Evolutionary conservation across 2,888 invertebrate genomes (phyloP), one percentile per base, ranked within the genome.

Genomic region (Netelia inedita): DNA sequence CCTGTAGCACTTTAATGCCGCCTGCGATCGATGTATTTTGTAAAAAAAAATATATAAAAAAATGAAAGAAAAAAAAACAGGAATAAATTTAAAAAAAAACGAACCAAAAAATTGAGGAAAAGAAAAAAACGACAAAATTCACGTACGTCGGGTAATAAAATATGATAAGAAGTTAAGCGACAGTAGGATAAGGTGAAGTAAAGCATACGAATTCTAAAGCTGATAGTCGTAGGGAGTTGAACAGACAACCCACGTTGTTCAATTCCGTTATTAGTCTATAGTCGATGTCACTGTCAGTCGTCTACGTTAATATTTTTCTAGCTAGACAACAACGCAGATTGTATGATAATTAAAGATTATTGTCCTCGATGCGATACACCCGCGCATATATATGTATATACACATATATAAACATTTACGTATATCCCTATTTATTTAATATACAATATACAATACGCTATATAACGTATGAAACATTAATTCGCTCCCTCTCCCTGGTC

Each of bases 171-270:
- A 41, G 50, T 79, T 86, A 74, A 82, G 74, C 73, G 75, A 85
- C 75, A 61, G 88, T 88, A 89, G 68, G 83, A 87, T 92, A 92
- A 91, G 92, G 88, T 92, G 90, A 92, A 93, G 93, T 93, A 93
- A 93, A 93, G 93, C 93, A 93, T 92, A 92, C 91, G 90, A 93
- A 93, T 93, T 93, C 93, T 93, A 93, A 93, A 93, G 92, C 92
- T 92, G 91, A 90, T 92, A 93, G 93, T 90, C 91, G 91, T 93
- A 93, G 93, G 85, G 87, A 89, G 89, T 92, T 91, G 91, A 91
- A 92, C 90, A 85, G 88, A 87, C 88, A 87, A 83, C 85, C 85
- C 74, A 89, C 83, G 91, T 91, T 91, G 92, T 91, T 92, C 92
- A 90, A 90, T 91, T 86, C 87, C 85, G 88, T 92, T 79, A 61